A percentile compares a stretch with the other conserved stretches of the same genome.
phyloP scores from a whole-genome alignment of 2,888 invertebrate genomes.

The Acrocyrtus sp. region DNA sequence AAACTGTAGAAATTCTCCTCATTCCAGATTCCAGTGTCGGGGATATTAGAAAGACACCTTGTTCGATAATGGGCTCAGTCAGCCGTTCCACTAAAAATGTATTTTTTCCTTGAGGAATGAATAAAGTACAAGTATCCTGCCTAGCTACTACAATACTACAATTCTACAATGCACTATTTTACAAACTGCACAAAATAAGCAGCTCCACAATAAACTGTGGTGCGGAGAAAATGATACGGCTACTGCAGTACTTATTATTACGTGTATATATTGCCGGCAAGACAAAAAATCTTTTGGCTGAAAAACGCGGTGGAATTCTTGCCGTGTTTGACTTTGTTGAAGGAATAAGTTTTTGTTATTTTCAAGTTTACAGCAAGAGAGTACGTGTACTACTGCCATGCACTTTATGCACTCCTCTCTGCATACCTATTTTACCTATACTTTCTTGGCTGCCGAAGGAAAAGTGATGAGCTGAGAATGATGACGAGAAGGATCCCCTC shows the following conservation, averaged over 20 bases:
- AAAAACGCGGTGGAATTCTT: not conserved
- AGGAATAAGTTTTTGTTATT: too few relatives aligned
- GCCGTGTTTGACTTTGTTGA: conserved; percentile 49
- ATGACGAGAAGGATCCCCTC: conserved; percentile 49
- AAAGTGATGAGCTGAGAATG: conserved; percentile 28
- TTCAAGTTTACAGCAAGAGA: conserved; percentile 23
- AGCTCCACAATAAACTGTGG: too few relatives aligned
- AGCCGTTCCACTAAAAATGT: conserved; percentile 27
- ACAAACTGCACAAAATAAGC: too few relatives aligned
- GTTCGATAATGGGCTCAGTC: conserved; percentile 44
- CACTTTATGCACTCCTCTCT: too few relatives aligned
- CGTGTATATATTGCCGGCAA: too few relatives aligned
- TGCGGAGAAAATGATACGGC: not conserved
- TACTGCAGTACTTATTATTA: too few relatives aligned
- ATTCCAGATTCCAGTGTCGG: conserved; percentile 27
- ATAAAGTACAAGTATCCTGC: not conserved
- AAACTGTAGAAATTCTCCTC: conserved; percentile 16
- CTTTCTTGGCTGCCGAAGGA: too few relatives aligned
- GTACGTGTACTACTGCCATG: not conserved
- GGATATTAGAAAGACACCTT: conserved; percentile 42
- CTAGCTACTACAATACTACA: conserved; percentile 20
- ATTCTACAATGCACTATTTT: not conserved
- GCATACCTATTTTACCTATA: too few relatives aligned
- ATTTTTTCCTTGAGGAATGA: too few relatives aligned
- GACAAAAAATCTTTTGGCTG: too few relatives aligned